Base-by-base conservation (phyloP, 1,140 invertebrate species). In the Euborellia annulipes region DNA sequence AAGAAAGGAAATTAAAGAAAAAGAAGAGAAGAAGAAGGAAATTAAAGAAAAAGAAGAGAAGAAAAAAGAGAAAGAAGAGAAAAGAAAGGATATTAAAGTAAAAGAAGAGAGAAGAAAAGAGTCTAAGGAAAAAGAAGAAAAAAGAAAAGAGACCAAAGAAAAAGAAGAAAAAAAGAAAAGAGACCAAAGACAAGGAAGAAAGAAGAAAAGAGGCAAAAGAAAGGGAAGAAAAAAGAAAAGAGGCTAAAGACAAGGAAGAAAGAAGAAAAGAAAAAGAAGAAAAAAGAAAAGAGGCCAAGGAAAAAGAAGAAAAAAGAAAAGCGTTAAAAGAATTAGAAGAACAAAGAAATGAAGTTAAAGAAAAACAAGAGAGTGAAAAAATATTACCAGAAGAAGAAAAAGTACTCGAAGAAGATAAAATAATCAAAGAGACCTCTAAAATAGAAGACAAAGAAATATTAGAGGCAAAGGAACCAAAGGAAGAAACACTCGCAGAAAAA, bases 271-370 rank as follows among this genome's bases (percentile, higher is more conserved):
- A 37, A 45, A 48, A 52, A 46, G 38, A 41, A 39, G 23, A 45
- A 14, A 48, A 54, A 36, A 58, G 63, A 40, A 57, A 63, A 48
- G 58, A 56, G 30, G 58, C 59, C 41, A 56, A 53, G 3, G 57
- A 59, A 36, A 58, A 58, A 45, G 58, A 61, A 46, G 47, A 57
- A 43, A 59, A 63, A 48, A 58, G 62, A 50, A 50, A 48, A 19
- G 53, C 50, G 18, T 46, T 47, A 51, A 52, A 23, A 48, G 50
- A 47, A 49, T 22, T 8, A 2, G 21, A 22, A 20, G 46, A 16
- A 40, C 14, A 23, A n/a, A 38, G 30, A 36, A 43, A 22, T 34
- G 50, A 52, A 44, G 47, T 43, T 13, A 40, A 37, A 41, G 41
- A 46, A n/a, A 48, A 52, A 30, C 44, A 49, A 30, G 47, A 48